These are phyloP conservation scores for Cylindroiulus punctatus DNA, from an alignment of 2,888 invertebrate genomes.

Conservation along the genomic window DNA sequence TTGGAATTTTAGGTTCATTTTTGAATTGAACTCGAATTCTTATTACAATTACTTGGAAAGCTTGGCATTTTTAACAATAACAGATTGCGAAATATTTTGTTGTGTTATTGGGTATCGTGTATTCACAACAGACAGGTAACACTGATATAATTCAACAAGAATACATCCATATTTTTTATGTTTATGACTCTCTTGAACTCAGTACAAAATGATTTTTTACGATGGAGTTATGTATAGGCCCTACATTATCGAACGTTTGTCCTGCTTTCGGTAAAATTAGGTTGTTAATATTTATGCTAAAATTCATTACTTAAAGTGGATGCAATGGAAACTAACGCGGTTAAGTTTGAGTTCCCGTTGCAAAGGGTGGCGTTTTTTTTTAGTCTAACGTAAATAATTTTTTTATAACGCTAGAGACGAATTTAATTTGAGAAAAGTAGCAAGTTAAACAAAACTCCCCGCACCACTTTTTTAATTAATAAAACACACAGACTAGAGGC, in stretches of 20 bases:
- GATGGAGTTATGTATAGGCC: background rate
- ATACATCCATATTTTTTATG: too few species aligned
- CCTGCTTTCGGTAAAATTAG: background rate
- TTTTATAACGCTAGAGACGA: slow-evolving; percentile 16
- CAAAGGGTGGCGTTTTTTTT: background rate
- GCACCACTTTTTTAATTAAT: slow-evolving; percentile 45
- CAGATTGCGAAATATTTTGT: too few species aligned
- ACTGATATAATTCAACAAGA: too few species aligned
- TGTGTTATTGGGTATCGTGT: too few species aligned
- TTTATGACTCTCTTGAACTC: background rate
- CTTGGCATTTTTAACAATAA: too few species aligned
- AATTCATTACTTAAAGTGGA: slow-evolving; percentile 19
- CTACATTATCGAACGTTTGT: background rate
- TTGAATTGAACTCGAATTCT: too few species aligned
- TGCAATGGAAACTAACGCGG: background rate
- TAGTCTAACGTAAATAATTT: slow-evolving; percentile 9
- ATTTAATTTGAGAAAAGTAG: slow-evolving; percentile 47
- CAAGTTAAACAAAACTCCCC: slow-evolving; percentile 40
- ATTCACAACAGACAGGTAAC: too few species aligned
- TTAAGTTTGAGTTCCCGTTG: slow-evolving; percentile 13
- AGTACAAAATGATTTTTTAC: background rate
- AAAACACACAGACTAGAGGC: slow-evolving; percentile 36
- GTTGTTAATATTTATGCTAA: slow-evolving; percentile 45
- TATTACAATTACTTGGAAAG: too few species aligned
- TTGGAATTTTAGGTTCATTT: too few species aligned